These are phyloP conservation scores for Syngnathus floridae DNA, from an alignment of 2,113 vertebrate genomes.

Conservation along the genomic window DNA sequence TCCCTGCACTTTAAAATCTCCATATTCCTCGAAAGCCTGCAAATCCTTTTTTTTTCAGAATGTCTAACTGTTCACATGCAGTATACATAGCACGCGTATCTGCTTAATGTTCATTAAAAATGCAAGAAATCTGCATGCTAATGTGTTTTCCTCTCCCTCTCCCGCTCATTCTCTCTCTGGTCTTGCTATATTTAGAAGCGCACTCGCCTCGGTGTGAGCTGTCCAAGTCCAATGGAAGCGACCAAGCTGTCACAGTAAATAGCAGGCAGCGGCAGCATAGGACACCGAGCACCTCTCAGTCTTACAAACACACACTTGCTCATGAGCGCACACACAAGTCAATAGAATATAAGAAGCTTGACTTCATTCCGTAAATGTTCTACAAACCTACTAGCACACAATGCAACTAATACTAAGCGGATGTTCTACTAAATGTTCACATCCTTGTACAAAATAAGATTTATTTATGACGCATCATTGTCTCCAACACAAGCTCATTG, in stretches of 20 bases:
- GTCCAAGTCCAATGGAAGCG: constrained; percentile 56
- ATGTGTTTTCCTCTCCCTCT: background rate
- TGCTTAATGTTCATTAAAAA: constrained; percentile 28
- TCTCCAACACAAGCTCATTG: constrained; percentile 53
- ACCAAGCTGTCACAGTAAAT: constrained; percentile 59
- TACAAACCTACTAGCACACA: background rate
- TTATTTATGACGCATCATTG: constrained; percentile 56
- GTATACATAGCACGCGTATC: background rate
- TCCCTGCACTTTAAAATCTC: background rate
- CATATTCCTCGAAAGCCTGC: background rate
- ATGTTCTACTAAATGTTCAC: background rate
- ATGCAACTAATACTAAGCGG: constrained; percentile 8
- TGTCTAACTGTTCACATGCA: background rate
- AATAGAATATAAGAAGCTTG: background rate
- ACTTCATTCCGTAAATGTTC: constrained; percentile 1
- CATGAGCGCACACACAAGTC: constrained; percentile 8
- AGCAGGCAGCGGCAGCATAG: constrained; percentile 55
- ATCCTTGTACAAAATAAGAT: constrained; percentile 44
- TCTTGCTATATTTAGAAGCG: constrained; percentile 43
- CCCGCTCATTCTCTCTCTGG: constrained; percentile 7
- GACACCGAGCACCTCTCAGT: constrained; percentile 23
- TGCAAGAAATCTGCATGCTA: constrained; percentile 26
- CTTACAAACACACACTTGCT: constrained; percentile 13
- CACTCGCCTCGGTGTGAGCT: constrained; percentile 40
- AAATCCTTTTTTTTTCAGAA: no score